Percentiles rank a stretch among this genome's conserved stretches.
phyloP scores from a whole-genome alignment of 1,140 invertebrate species.

The Drosophila obscura region DNA sequence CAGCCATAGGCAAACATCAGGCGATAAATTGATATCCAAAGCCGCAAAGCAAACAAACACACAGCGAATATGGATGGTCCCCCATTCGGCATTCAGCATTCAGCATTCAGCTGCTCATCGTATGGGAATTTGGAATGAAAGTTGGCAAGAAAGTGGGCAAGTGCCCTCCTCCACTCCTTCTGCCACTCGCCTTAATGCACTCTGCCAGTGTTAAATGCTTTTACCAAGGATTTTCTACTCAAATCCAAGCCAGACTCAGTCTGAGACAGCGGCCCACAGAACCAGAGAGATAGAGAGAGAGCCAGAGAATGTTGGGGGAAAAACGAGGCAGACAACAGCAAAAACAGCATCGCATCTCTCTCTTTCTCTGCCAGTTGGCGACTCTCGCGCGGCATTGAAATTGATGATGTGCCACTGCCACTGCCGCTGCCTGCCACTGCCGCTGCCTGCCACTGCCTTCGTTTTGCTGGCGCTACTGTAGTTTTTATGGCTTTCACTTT shows the following conservation, averaged over 20 bases:
- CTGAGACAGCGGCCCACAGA: constrained; percentile 13
- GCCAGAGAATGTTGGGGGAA: constrained; percentile 34
- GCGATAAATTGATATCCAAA: constrained; percentile 79
- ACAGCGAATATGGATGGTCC: background rate
- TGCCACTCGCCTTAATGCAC: constrained; percentile 66
- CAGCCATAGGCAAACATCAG: constrained; percentile 58
- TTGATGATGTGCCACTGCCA: constrained; percentile 67
- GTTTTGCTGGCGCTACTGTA: constrained; percentile 55
- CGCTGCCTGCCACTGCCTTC: constrained; percentile 14
- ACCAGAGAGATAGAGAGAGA: constrained; percentile 28
- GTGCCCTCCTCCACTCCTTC: background rate
- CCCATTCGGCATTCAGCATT: too few species aligned
- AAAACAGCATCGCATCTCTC: constrained; percentile 18
- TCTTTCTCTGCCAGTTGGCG: constrained; percentile 42
- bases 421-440: background rate
- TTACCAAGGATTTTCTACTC: constrained; percentile 74
- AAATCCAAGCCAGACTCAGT: constrained; percentile 51
- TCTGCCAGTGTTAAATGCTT: constrained; percentile 77
- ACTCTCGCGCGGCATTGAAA: constrained; percentile 73
- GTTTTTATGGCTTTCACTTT: constrained; percentile 80
- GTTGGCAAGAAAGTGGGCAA: constrained; percentile 45
- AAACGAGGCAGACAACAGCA: constrained; percentile 58
- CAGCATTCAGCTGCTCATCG: too few species aligned
- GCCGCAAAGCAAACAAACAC: constrained; percentile 67
- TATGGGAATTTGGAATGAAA: constrained; percentile 6